phyloP scores from a whole-genome alignment of 2,113 vertebrate species.

The Mesocricetus auratus region DNA sequence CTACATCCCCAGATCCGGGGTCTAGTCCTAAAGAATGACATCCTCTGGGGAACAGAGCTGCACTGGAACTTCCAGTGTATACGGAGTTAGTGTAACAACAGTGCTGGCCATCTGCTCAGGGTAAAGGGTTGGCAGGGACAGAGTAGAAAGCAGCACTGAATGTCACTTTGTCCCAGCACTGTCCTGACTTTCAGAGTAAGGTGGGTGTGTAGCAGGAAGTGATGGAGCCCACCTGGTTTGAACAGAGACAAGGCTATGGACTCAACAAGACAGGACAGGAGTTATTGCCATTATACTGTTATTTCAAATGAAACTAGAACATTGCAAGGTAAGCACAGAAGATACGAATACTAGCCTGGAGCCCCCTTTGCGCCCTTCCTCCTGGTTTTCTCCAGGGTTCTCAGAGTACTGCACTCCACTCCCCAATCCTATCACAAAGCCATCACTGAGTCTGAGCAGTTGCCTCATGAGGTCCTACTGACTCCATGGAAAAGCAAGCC shows the following conservation, averaged over 20 bases:
- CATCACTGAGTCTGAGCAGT: background rate
- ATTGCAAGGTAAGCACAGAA: background rate
- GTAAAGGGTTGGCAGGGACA: too few species aligned
- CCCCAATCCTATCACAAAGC: background rate
- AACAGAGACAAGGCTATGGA: background rate
- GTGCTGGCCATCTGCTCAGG: background rate
- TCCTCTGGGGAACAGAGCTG: background rate
- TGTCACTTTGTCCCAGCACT: background rate
- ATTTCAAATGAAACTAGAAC: slow-evolving; percentile 10
- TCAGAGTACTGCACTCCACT: background rate
- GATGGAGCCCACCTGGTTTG: background rate
- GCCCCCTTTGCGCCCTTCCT: background rate
- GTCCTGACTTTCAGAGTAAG: background rate
- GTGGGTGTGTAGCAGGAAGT: background rate
- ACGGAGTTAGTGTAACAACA: background rate
- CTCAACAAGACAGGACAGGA: background rate
- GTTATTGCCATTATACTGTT: background rate
- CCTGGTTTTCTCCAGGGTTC: background rate
- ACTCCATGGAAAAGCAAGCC: background rate
- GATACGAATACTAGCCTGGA: background rate
- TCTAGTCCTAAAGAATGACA: background rate
- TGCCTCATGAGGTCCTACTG: background rate
- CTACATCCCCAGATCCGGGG: background rate
- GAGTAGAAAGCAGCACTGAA: background rate
- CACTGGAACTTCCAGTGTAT: background rate